Conservation (phyloP, 2,113 vertebrate species). For the Megaceryle maxima region DNA sequence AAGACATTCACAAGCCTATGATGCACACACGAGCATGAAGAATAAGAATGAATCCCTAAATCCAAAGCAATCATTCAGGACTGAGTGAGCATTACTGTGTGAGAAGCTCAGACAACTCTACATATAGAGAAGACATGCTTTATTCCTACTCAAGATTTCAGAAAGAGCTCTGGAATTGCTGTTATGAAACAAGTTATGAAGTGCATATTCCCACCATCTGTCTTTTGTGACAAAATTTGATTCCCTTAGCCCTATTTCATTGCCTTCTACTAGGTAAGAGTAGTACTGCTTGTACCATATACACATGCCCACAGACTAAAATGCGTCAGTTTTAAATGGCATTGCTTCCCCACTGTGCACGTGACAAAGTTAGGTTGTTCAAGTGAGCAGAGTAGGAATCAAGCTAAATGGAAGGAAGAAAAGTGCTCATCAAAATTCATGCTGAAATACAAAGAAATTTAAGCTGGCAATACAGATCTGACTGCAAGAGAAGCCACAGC, state of each 20-base stretch:
- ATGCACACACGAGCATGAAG: not conserved
- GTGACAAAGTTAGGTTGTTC: not conserved
- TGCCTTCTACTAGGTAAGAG: not conserved
- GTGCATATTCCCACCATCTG: not conserved
- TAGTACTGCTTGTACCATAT: not conserved
- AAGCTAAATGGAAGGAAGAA: not conserved
- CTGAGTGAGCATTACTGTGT: not conserved
- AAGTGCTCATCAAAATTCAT: not conserved
- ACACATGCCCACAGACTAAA: not conserved
- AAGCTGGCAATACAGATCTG: not conserved
- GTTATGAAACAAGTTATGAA: not conserved
- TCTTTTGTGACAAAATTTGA: not conserved
- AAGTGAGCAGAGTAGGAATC: not conserved
- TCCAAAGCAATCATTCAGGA: not conserved
- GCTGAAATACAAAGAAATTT: conserved; percentile 6
- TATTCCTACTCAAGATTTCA: not conserved
- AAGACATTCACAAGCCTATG: not conserved
- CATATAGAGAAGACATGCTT: not conserved
- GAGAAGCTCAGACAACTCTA: not conserved
- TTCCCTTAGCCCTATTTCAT: not conserved
- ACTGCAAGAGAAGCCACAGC: not conserved
- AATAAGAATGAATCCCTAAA: not conserved
- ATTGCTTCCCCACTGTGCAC: not conserved
- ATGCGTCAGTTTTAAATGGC: not conserved
- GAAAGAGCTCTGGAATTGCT: not conserved